Conservation (phyloP, 2,888 invertebrate species). For the Thecophora atra region DNA sequence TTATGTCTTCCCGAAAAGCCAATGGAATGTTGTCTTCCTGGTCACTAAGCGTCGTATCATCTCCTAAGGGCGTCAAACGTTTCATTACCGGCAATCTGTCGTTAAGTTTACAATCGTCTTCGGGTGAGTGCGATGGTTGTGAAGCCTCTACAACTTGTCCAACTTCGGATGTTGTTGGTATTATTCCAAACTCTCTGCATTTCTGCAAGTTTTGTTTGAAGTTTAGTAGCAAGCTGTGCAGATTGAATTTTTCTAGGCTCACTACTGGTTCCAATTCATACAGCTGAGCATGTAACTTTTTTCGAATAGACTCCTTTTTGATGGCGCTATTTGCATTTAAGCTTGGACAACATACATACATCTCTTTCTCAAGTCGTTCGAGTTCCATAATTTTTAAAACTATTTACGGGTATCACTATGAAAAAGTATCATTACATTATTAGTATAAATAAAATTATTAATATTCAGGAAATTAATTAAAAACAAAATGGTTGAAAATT, state of each 20-base stretch:
- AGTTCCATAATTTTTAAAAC: constrained; percentile 10
- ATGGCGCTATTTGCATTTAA: background rate
- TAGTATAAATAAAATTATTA: too few relatives aligned
- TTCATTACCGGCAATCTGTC: background rate
- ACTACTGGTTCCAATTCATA: background rate
- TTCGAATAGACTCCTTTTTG: background rate
- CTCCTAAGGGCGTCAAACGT: background rate
- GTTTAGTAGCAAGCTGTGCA: constrained; percentile 4
- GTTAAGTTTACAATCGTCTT: constrained; percentile 4
- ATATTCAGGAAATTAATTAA: too few relatives aligned
- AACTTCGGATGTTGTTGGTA: background rate
- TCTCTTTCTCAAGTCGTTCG: constrained; percentile 40
- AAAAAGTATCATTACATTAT: too few relatives aligned
- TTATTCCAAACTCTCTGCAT: constrained; percentile 26
- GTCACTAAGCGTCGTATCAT: background rate
- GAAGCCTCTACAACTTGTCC: background rate
- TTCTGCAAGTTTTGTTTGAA: constrained; percentile 22
- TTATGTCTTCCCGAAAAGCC: constrained; percentile 35
- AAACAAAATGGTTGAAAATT: too few relatives aligned
- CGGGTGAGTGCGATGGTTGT: background rate
- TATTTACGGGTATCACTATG: too few relatives aligned
- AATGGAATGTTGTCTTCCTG: constrained; percentile 26
- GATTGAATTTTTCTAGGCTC: background rate
- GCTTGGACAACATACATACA: constrained; percentile 28
- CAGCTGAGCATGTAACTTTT: constrained; percentile 5